Evolutionary conservation across 2,797 vertebrate species (phyloP), one percentile per base, ranked within the genome.

Genomic region (Acipenser oxyrinchus): DNA sequence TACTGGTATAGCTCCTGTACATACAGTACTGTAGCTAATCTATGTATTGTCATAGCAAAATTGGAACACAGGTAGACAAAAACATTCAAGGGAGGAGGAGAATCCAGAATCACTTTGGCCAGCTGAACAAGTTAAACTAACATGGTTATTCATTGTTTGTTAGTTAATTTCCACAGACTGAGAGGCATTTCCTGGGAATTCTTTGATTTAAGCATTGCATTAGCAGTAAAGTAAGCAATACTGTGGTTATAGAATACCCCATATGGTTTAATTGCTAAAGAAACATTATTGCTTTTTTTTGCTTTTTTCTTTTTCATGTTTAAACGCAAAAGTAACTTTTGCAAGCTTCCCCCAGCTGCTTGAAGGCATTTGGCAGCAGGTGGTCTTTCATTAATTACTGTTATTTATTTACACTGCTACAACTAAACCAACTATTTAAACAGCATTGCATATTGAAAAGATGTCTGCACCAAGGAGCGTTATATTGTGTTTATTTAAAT

Each of bases 351-450:
- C 65, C 37, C 37, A 63, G 66, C 60, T 66, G 69, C 52, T 51
- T 70, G 57, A 66, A 61, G 50, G 60, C 69, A 58, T 60, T 60
- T 70, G 69, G 49, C 65, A 60, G 65, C 62, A 53, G 61, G 65
- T 67, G 53, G 60, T 10, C 62, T 10, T 53, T 60, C 37, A 23
- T 63, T 70, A 70, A 70, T 63, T 52, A 51, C 15, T 51, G 63
- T 67, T 67, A 64, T 70, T 70, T 59, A 70, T 70, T 63, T 67
- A 48, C 61, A 51, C 12, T 67, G 53, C 51, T 60, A 55, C 60
- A 63, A 62, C 55, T 70, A 63, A 63, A 67, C 64, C 65, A 67
- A 37, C 69, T 53, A 70, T 52, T 70, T 70, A 64, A 49, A 62
- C 55, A 63, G 10, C 10, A 48, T 48, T 37, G 53, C n/a, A 60